Evolutionary conservation across 2,797 vertebrate species (phyloP).

Genomic region (Cygnus olor): DNA sequence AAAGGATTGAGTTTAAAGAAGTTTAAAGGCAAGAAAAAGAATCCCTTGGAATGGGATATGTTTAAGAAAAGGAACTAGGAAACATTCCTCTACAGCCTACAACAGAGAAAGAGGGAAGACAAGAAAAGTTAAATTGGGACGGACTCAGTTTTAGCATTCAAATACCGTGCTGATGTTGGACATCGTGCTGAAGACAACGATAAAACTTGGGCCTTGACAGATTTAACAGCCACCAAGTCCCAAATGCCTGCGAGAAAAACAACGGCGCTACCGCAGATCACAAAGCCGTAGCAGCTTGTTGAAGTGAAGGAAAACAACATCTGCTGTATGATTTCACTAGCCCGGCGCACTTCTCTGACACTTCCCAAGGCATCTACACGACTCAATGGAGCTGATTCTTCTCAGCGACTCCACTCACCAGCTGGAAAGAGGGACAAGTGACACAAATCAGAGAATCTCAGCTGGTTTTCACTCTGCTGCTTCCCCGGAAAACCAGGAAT

Average conservation of each 20-base stretch:
- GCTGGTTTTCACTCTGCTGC: neutral
- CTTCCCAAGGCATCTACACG: neutral
- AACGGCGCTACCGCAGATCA: slow-evolving; percentile 14
- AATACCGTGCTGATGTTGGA: neutral
- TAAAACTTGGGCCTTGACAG: neutral
- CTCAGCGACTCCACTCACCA: neutral
- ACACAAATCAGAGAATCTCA: neutral
- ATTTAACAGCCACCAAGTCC: slow-evolving; percentile 4
- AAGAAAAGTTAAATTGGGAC: neutral
- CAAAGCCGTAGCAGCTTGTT: slow-evolving; percentile 44
- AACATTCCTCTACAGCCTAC: neutral
- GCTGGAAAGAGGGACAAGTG: accelerated
- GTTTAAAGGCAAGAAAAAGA: neutral
- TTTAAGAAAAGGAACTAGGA: neutral
- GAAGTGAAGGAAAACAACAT: slow-evolving; percentile 39
- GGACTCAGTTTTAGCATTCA: neutral
- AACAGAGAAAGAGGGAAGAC: neutral
- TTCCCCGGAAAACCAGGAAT: neutral
- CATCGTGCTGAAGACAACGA: neutral
- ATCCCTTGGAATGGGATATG: accelerated
- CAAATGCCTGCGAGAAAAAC: neutral
- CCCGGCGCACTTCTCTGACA: neutral
- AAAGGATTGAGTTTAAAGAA: neutral
- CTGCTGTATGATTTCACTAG: slow-evolving; percentile 59
- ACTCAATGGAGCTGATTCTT: neutral